These are phyloP conservation scores for Trachemys scripta DNA, from an alignment of 2,113 vertebrate genomes.

Conservation along the genomic window DNA sequence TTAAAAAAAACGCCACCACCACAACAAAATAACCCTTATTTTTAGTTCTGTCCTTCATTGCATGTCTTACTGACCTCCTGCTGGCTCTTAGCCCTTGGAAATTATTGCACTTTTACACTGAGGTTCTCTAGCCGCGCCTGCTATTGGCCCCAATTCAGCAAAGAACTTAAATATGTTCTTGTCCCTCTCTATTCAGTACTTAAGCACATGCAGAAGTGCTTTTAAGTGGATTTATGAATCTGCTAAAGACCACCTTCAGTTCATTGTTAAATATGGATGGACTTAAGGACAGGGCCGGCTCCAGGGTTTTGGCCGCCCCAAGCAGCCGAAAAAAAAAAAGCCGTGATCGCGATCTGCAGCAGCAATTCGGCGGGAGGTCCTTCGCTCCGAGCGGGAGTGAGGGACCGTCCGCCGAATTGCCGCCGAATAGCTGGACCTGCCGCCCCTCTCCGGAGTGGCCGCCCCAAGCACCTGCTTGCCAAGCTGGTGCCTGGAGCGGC, in stretches of 20 bases:
- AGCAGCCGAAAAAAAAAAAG: no score
- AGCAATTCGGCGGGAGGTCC: no score
- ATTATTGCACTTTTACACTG: background rate
- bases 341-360: no score
- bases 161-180: background rate
- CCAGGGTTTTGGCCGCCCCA: no score
- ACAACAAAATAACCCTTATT: background rate
- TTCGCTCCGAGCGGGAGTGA: no score
- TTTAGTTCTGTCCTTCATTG: conserved; percentile 12
- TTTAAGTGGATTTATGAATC: background rate
- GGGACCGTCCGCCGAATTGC: no score
- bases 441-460: no score
- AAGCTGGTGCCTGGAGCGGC: no score
- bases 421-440: no score
- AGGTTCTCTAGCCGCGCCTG: background rate
- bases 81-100: background rate
- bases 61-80: background rate
- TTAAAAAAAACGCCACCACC: background rate
- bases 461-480: no score
- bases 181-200: background rate
- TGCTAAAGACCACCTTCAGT: background rate
- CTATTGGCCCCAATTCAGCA: background rate
- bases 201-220: background rate
- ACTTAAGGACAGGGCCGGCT: background rate
- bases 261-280: background rate